These are phyloP conservation scores for Halcyon malimbica DNA, from an alignment of 2,113 vertebrate species.

Conservation along the genomic window DNA sequence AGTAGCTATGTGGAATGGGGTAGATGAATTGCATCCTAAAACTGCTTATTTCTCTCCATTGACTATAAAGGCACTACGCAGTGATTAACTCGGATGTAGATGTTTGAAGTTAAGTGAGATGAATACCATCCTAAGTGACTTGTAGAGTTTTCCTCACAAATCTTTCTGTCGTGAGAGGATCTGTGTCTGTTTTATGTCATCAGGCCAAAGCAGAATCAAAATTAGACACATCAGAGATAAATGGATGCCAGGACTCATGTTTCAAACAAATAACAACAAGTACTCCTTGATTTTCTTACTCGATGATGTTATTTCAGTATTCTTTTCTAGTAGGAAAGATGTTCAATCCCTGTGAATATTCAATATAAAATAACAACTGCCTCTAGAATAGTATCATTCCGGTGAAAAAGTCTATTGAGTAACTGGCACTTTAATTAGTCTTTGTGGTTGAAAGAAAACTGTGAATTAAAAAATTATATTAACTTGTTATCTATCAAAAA, in stretches of 20 bases:
- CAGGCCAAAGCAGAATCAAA: neutral
- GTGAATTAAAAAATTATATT: conserved; percentile 17
- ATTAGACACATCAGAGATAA: neutral
- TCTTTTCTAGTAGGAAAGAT: conserved; percentile 25
- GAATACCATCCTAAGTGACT: conserved; percentile 24
- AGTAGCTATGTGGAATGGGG: conserved; percentile 1
- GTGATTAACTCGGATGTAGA: conserved; percentile 16
- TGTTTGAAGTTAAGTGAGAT: conserved; percentile 55
- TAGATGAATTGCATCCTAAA: conserved; percentile 37
- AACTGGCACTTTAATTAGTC: conserved; percentile 48
- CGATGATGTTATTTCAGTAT: neutral
- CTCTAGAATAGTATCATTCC: conserved; percentile 11
- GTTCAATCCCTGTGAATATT: neutral
- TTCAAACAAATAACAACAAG: neutral
- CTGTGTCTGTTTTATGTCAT: neutral
- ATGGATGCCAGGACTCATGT: neutral
- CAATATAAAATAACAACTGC: neutral
- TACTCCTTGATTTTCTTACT: neutral
- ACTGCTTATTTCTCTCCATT: conserved; percentile 46
- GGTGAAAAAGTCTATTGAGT: conserved; percentile 35
- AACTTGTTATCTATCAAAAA: conserved; percentile 23
- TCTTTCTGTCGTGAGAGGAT: neutral
- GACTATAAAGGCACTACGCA: conserved; percentile 8
- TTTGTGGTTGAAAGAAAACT: conserved; percentile 6
- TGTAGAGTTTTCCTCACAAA: conserved; percentile 6